Percentiles rank a stretch among this genome's conserved stretches.
Evolutionary conservation across 2,888 invertebrate species (phyloP).

Genomic region (Cosmia trapezina): DNA sequence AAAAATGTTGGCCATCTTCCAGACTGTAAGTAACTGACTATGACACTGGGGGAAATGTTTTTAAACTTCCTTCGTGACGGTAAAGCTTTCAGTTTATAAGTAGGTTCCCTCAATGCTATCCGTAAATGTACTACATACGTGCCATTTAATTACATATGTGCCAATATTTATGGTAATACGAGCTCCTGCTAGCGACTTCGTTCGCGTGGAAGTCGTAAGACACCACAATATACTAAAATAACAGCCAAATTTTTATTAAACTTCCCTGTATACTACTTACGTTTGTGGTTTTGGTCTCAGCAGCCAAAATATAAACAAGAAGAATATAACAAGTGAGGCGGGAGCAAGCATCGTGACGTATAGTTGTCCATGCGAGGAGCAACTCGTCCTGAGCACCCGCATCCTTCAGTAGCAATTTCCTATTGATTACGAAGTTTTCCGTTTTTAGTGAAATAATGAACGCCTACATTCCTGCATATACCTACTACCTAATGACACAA

Average conservation of each 20-base stretch:
- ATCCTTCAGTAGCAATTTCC: background rate
- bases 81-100: slow-evolving; percentile 35
- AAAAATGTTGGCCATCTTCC: slow-evolving; percentile 56
- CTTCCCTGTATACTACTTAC: background rate
- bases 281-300: background rate
- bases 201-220: background rate
- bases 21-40: slow-evolving; percentile 52
- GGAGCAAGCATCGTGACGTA: background rate
- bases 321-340: too few relatives aligned
- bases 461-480: background rate
- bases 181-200: background rate
- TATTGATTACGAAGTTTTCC: background rate
- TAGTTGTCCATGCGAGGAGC: background rate
- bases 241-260: background rate
- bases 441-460: background rate
- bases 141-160: background rate
- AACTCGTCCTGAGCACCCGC: background rate
- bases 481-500: background rate
- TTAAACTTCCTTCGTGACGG: slow-evolving; percentile 47
- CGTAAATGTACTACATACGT: background rate
- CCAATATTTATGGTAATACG: slow-evolving; percentile 4
- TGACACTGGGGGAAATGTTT: slow-evolving; percentile 53
- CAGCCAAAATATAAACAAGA: background rate
- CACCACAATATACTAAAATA: background rate
- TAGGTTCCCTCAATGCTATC: slow-evolving; percentile 14